Base-by-base conservation (phyloP, 2,113 vertebrate species). In the Dicaeum eximium region DNA sequence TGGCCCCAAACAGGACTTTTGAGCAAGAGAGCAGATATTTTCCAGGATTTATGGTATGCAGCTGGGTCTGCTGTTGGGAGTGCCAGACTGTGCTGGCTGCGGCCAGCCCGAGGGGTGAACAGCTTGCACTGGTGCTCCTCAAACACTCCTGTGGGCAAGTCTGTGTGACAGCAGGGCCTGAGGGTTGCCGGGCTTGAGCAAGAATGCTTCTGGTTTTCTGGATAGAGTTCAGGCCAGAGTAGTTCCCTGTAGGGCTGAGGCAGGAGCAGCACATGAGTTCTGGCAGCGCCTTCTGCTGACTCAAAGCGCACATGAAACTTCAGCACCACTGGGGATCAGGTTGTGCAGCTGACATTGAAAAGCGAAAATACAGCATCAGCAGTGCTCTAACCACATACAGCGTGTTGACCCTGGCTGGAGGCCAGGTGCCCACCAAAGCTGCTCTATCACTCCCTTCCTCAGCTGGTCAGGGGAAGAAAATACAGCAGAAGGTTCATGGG, bases 1-100 rank as follows among this genome's bases (percentile, higher is more conserved):
- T 93, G 86, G 42, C 88, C 91, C 40, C 44, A 80, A 58, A 35
- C 62, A 90, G 47, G 19, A 35, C 21, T 93, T 90, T 64, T 61
- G 69, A 66, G 44, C 56, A 85, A 65, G 80, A 84, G 90, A 74
- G 30, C 61, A 80, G 67, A 37, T 47, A 10, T 44, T 91, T 83
- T 6, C 81, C 48, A 37, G 66, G 92, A 73, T 86, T 71, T 48
- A 58, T 57, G 54, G 28, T 30, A 37, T 0, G 2, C 79, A 86
- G 53, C 84, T 91, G 67, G 17, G 2, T 70, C 27, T 82, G 54
- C 30, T 33, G 30, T 56, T 69, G 65, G 66, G 50, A 78, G 82
- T 40, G 82, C 45, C 94, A 92, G 40, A 42, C 45, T 9, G 15
- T 45, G 72, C 73, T 1, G 19, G 62, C 51, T 58, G 65, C 0